phyloP scores from a whole-genome alignment of 2,888 invertebrate species.

The Eilema sororculum region DNA sequence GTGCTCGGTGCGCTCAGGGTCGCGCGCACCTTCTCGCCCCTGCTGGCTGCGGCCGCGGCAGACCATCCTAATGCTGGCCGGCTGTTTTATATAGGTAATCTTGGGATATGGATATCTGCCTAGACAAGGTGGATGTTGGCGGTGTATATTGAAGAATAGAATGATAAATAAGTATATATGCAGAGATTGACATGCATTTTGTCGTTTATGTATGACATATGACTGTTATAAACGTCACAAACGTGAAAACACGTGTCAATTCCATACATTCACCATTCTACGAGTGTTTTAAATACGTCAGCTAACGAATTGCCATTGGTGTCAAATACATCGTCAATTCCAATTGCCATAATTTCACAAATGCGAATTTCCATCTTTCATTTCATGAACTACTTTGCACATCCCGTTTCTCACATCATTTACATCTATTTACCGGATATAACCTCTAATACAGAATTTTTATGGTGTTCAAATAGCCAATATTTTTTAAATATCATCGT shows the following conservation, averaged over 20 bases:
- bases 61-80: conserved; percentile 87
- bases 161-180: too few species aligned
- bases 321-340: not conserved
- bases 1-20: conserved; percentile 90
- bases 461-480: not conserved
- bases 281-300: too few species aligned
- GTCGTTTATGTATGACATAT: too few species aligned
- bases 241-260: too few species aligned
- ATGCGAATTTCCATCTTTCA: not conserved
- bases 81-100: conserved; percentile 89
- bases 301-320: too few species aligned
- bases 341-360: not conserved
- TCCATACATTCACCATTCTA: too few species aligned
- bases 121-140: too few species aligned
- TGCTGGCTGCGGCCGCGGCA: conserved; percentile 87
- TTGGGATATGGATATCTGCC: not conserved
- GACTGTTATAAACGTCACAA: too few species aligned
- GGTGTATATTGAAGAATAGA: too few species aligned
- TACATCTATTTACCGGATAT: not conserved
- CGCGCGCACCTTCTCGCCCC: conserved; percentile 91
- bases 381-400: too few species aligned
- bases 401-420: not conserved
- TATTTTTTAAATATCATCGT: not conserved
- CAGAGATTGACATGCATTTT: too few species aligned
- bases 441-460: not conserved